Evolutionary conservation across 2,888 invertebrate genomes (phyloP).

Genomic region (Acronicta leporina): DNA sequence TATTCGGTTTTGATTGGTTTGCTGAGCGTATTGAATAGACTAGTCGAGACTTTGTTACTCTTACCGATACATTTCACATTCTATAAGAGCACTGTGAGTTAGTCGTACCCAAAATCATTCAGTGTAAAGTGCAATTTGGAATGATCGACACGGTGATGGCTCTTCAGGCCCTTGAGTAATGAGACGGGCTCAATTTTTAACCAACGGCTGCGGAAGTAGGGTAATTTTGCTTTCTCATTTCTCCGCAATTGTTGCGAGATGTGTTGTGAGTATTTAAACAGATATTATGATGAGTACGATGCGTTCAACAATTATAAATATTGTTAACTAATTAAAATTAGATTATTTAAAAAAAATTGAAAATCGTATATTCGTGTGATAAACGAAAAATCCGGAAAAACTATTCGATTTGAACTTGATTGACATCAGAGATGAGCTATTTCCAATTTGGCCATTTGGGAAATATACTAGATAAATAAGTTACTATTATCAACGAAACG

Average conservation of each 20-base stretch:
- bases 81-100: not conserved
- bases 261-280: not conserved
- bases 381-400: too few relatives aligned
- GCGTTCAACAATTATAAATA: too few relatives aligned
- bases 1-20: not conserved
- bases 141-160: not conserved
- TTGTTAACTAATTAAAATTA: too few relatives aligned
- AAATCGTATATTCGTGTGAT: too few relatives aligned
- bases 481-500: too few relatives aligned
- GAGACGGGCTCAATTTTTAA: not conserved
- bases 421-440: too few relatives aligned
- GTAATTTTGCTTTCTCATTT: not conserved
- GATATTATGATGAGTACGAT: too few relatives aligned
- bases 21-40: not conserved
- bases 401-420: too few relatives aligned
- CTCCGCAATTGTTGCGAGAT: not conserved
- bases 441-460: too few relatives aligned
- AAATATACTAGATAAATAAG: too few relatives aligned
- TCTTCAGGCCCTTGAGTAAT: not conserved
- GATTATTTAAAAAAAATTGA: too few relatives aligned
- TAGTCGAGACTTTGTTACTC: too few relatives aligned
- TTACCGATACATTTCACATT: not conserved
- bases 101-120: not conserved
- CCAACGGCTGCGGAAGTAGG: not conserved
- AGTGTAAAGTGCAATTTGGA: slow-evolving; percentile 1